Evolutionary conservation across 2,888 invertebrate genomes (phyloP), one percentile per base, ranked within the genome.

Genomic region (Volucella inflata): DNA sequence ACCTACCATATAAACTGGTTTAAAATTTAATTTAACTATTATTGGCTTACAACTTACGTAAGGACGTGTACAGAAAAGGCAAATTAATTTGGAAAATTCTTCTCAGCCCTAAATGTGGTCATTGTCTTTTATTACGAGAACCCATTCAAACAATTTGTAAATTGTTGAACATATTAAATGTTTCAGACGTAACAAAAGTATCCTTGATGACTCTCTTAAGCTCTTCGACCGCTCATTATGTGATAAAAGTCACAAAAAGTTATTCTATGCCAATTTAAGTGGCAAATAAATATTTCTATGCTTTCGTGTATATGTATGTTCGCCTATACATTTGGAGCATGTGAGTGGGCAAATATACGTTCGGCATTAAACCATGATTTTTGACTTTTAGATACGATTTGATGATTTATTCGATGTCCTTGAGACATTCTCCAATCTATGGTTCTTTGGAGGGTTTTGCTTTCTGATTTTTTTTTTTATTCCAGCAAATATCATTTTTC

Each of bases 351-450:
- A 36, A 36, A 55, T 68, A 44, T 46, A 30, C 44, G 16, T 44
- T 67, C 53, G 21, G 8, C 40, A 55, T 53, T 53, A 53, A 21
- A 53, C 44, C 46, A 55, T 38, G 9, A 21, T 40, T 65, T 65
- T 36, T 55, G 75, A 75, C 55, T 65, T 55, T 40, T 30, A 42
- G 74, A 75, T 75, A 48, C 57, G 48, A 75, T 65, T 57, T 57
- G 48, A 75, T 75, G 65, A 75, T 65, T 75, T 75, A 75, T 75
- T 16, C 2, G 40, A 48, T 16, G 55, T 48, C 75, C 75, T 75
- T 65, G 65, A 75, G 75, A 75, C 75, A 17, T 55, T 40, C 36
- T 38, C 65, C 48, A 48, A 38, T 57, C 48, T 40, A 42, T 17
- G 14, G 16, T 38, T 14, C n/a, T 36, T 55, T 17, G 40, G n/a